Conservation (phyloP, 2,113 vertebrate species). For the Myiopsitta monachus region DNA sequence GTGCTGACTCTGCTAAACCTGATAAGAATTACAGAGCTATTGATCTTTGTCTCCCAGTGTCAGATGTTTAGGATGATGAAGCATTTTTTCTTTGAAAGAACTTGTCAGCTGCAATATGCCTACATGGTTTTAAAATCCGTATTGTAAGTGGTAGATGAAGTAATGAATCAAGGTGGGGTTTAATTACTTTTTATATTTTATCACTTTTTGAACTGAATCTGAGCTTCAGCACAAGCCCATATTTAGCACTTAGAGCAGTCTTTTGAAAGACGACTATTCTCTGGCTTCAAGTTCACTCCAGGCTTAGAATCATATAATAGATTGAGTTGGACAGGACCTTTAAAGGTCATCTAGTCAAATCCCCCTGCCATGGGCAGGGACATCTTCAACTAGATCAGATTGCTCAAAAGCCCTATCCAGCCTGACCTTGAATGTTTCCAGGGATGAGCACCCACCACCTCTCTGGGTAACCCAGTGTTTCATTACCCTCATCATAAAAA, state of each 20-base stretch:
- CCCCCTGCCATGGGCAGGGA: not conserved
- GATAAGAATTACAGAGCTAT: not conserved
- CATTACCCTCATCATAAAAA: not conserved
- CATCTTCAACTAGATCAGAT: not conserved
- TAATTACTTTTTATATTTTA: not conserved
- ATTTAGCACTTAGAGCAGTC: not conserved
- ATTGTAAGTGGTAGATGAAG: not conserved
- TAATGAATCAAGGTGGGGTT: not conserved
- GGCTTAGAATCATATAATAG: not conserved
- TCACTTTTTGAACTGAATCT: not conserved
- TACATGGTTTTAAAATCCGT: not conserved
- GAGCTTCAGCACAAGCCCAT: not conserved
- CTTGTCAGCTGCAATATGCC: not conserved
- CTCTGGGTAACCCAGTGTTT: not conserved
- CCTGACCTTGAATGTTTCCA: not conserved
- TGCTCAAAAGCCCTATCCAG: not conserved
- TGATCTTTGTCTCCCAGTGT: not conserved
- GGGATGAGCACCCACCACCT: not conserved
- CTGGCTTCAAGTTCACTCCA: not conserved
- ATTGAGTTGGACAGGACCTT: not conserved
- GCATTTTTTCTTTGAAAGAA: not conserved
- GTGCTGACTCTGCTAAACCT: not conserved
- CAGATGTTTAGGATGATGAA: not conserved
- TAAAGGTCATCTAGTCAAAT: not conserved
- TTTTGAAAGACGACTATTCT: not conserved